Evolutionary conservation across 2,888 invertebrate species (phyloP).

Genomic region (Amphipyra tragopoginis): DNA sequence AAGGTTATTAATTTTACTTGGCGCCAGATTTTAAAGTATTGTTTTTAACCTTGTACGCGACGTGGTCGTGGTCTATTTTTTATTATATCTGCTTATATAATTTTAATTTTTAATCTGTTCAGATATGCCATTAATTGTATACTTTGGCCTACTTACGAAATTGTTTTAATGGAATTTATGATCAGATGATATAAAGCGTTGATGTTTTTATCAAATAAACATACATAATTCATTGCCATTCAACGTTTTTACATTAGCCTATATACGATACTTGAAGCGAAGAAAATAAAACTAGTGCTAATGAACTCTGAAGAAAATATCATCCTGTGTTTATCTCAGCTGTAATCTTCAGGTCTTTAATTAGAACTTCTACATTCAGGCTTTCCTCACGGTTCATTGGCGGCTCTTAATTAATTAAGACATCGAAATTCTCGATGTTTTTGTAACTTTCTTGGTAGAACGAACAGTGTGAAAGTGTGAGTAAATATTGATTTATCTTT

Average conservation of each 20-base stretch:
- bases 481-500: background rate
- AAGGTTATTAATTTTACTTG: conserved; percentile 43
- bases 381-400: conserved; percentile 10
- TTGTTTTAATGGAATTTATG: background rate
- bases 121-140: conserved; percentile 8
- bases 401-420: conserved; percentile 17
- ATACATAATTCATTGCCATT: too few relatives aligned
- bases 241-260: conserved; percentile 10
- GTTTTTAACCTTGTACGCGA: conserved; percentile 41
- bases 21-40: conserved; percentile 43
- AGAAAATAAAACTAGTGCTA: conserved; percentile 38
- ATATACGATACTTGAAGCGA: conserved; percentile 1
- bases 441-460: background rate
- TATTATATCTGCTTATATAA: conserved; percentile 19
- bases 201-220: too few relatives aligned
- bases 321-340: conserved; percentile 28
- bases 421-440: conserved; percentile 16
- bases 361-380: conserved; percentile 38
- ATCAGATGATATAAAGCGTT: background rate
- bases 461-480: conserved; percentile 2
- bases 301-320: conserved; percentile 50
- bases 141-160: conserved; percentile 26
- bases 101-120: conserved; percentile 17
- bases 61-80: conserved; percentile 24
- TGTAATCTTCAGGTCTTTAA: conserved; percentile 32